These are phyloP conservation scores for Bombylius discolor DNA, from an alignment of 2,888 invertebrate genomes.

Conservation along the genomic window DNA sequence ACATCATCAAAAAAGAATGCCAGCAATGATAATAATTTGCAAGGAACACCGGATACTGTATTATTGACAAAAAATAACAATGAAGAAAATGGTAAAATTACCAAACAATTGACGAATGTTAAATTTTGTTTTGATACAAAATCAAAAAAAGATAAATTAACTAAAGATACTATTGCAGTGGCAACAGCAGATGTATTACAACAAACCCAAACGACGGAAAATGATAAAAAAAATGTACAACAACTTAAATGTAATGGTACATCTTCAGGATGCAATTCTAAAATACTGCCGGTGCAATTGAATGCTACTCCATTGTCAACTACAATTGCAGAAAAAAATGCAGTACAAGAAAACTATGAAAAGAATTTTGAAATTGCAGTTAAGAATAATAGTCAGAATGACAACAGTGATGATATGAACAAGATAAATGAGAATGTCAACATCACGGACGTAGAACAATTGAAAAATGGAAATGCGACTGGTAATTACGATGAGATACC, in stretches of 20 bases:
- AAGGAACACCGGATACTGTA: neutral
- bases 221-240: neutral
- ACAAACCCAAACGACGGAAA: neutral
- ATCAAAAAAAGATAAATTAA: neutral
- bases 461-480: constrained; percentile 1
- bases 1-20: neutral
- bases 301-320: neutral
- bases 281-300: neutral
- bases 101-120: constrained; percentile 8
- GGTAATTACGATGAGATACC: constrained; percentile 9
- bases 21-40: neutral
- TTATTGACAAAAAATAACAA: neutral
- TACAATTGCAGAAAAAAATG: neutral
- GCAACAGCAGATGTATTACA: neutral
- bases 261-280: neutral
- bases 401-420: neutral
- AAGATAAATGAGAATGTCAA: constrained; percentile 8
- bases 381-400: neutral
- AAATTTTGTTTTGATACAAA: constrained; percentile 3
- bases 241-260: neutral
- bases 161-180: neutral
- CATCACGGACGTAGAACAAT: neutral
- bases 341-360: neutral
- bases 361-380: neutral
- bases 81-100: constrained; percentile 2